Percentiles rank a stretch among this genome's conserved stretches.
Conservation (phyloP, 2,888 invertebrate genomes). For the Drymonia ruficornis region DNA sequence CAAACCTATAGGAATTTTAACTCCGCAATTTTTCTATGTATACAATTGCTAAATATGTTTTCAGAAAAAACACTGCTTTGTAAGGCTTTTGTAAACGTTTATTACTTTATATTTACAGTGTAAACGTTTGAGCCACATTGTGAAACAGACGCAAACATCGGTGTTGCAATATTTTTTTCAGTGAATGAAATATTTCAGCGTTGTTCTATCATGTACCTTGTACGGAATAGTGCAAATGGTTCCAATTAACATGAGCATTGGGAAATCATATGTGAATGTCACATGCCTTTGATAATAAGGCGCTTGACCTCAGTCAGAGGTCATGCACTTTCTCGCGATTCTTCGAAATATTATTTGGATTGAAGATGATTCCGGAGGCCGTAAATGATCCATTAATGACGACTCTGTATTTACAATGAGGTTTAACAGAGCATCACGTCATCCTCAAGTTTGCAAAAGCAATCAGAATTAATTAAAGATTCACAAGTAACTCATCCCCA, state of each 20-base stretch:
- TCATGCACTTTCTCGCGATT: not conserved
- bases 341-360: not conserved
- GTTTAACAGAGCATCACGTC: too few relatives aligned
- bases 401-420: too few relatives aligned
- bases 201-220: not conserved
- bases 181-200: not conserved
- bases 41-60: too few relatives aligned
- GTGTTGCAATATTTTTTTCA: not conserved
- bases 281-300: not conserved
- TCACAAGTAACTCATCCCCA: too few relatives aligned
- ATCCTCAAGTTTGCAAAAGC: too few relatives aligned
- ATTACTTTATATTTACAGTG: too few relatives aligned
- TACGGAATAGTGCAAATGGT: not conserved
- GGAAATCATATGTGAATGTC: constrained; percentile 4
- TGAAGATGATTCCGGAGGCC: not conserved
- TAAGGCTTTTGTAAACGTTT: too few relatives aligned
- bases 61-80: too few relatives aligned
- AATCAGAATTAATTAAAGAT: too few relatives aligned
- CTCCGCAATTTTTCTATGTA: too few relatives aligned
- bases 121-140: too few relatives aligned
- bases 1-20: too few relatives aligned
- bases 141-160: not conserved
- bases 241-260: not conserved
- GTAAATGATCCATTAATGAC: not conserved
- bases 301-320: not conserved